These are phyloP conservation scores for Phoenoteleia sp. DNA, from an alignment of 2,888 invertebrate genomes.

Conservation along the genomic window DNA sequence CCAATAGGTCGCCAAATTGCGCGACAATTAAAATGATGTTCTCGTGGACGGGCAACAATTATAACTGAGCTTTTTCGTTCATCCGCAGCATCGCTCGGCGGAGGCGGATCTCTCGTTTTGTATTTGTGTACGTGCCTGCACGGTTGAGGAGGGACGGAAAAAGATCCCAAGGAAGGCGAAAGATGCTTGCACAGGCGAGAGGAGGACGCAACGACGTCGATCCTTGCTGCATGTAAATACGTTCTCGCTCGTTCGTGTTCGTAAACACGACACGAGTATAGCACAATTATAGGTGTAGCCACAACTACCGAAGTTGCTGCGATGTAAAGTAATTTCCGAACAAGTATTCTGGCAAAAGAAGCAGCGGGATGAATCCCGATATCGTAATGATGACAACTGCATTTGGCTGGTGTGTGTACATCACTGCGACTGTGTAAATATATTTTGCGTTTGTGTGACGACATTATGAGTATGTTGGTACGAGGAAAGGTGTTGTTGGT, in stretches of 20 bases:
- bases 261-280: background rate
- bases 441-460: conserved; percentile 49
- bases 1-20: background rate
- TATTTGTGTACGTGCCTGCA: conserved; percentile 54
- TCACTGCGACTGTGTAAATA: conserved; percentile 13
- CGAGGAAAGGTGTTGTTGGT: conserved; percentile 82
- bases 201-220: conserved; percentile 56
- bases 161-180: conserved; percentile 49
- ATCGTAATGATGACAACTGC: conserved; percentile 40
- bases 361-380: background rate
- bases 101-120: conserved; percentile 83
- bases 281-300: conserved; percentile 28
- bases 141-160: conserved; percentile 66
- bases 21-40: conserved; percentile 76
- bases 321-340: conserved; percentile 1
- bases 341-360: background rate
- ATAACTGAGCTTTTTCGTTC: conserved; percentile 86
- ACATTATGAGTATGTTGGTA: conserved; percentile 58
- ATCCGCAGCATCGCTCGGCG: conserved; percentile 78
- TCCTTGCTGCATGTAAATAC: conserved; percentile 61
- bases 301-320: conserved; percentile 16
- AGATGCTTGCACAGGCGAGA: conserved; percentile 34
- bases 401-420: conserved; percentile 11
- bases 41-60: conserved; percentile 86
- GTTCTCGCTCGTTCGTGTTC: background rate